These are phyloP conservation scores for Drosophila auraria DNA, from an alignment of 1,140 invertebrate species.

Conservation along the genomic window DNA sequence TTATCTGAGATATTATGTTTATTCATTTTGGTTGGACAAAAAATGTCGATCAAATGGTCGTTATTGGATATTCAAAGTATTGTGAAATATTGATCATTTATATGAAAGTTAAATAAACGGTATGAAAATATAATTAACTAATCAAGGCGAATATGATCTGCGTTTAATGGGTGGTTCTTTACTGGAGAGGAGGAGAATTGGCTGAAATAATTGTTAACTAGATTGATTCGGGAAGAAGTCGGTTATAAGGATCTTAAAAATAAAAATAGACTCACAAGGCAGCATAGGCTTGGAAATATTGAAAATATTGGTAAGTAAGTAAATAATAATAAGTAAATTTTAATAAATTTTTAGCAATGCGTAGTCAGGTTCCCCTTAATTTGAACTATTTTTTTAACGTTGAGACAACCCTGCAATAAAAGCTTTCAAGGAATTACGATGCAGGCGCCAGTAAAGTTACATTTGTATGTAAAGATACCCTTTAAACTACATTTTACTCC, in stretches of 20 bases:
- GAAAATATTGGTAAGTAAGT: too few species aligned
- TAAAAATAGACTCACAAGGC: too few species aligned
- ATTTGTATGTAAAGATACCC: background rate
- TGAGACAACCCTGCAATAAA: background rate
- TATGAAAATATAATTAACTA: slow-evolving; percentile 24
- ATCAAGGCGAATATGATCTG: background rate
- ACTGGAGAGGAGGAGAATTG: too few species aligned
- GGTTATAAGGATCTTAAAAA: too few species aligned
- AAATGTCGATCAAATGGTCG: slow-evolving; percentile 24
- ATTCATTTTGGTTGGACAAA: slow-evolving; percentile 43
- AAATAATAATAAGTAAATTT: too few species aligned
- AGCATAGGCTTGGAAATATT: too few species aligned
- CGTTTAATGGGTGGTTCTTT: background rate
- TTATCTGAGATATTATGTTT: slow-evolving; percentile 64
- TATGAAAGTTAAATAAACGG: slow-evolving; percentile 70
- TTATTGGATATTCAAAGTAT: slow-evolving; percentile 45
- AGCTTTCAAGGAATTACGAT: background rate
- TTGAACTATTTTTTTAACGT: background rate
- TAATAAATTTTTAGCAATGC: too few species aligned
- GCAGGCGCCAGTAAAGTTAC: background rate
- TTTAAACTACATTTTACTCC: rapidly evolving
- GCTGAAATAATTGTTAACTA: too few species aligned
- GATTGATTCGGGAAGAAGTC: too few species aligned
- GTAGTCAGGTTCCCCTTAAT: too few species aligned
- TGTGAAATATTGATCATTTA: slow-evolving; percentile 59